Evolutionary conservation across 2,113 vertebrate genomes (phyloP), one percentile per base, ranked within the genome.

Genomic region (Rynchops niger): DNA sequence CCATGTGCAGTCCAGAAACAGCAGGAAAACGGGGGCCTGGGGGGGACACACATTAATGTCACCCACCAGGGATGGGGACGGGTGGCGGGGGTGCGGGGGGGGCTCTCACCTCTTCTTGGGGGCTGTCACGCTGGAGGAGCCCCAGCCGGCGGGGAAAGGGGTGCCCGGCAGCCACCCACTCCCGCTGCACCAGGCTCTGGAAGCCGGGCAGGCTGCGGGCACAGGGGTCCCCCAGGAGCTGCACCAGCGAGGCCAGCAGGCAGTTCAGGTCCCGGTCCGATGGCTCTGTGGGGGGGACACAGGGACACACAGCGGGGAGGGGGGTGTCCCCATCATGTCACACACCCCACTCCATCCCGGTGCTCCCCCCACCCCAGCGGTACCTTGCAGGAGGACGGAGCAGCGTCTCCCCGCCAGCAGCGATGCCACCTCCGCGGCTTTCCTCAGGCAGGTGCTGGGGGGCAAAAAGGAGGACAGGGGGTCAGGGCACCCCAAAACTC

Each of bases 1-100:
- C 99, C 99, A 99, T 12, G 98, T 97, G 23, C 99, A 99, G 84
- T 99, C 99, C 93, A 99, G 98, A 97, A 99, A 99, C 5, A 99
- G 98, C 95, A 99, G 98, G 96, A 99, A 99, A 83, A 99, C 98
- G 0, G 99, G 99, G 6, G 99, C 98, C 99, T 99, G 96, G 50
- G 21, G 43, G 22, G 11, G 20, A 13, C 6, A 53, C 27, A 29
- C 52, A 8, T 30, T 18, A 29, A 55, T 4, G 52, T 58, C 52
- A 40, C 36, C 53, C 27, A 7, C 50, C 9, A 5, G 6, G 8
- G 61, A 12, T 0, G 26, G 27, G 21, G 52, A 22, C 1, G 7
- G 26, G 63, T 17, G 55, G 3, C 5, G 16, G 14, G 5, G 12
- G 6, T 9, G 1, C 2, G 12, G 1, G 26, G 36, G 16, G 1